Evolutionary conservation across 2,888 invertebrate species (phyloP).

Genomic region (Lasioglossum zephyrum): DNA sequence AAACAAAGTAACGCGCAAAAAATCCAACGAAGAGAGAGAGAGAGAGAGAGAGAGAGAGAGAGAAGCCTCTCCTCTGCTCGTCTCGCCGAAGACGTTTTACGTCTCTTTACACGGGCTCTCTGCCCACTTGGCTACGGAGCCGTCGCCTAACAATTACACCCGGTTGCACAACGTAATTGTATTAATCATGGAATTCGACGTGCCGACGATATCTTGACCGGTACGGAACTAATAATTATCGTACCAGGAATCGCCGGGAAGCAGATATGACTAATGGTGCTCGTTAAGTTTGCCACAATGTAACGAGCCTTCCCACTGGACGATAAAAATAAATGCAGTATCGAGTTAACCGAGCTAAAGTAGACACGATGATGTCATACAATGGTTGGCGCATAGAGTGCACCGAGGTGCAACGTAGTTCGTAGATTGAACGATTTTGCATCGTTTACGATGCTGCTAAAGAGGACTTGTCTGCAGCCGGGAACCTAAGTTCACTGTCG

Average conservation of each 20-base stretch:
- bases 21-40: background rate
- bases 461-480: background rate
- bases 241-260: background rate
- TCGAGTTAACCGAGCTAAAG: background rate
- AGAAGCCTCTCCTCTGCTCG: background rate
- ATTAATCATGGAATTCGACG: background rate
- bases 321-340: background rate
- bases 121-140: background rate
- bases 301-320: background rate
- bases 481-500: background rate
- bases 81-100: background rate
- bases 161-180: slow-evolving; percentile 3
- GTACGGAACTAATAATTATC: slow-evolving; percentile 8
- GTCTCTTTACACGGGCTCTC: background rate
- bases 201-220: background rate
- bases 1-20: slow-evolving; percentile 28
- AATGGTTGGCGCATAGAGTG: background rate
- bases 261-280: slow-evolving; percentile 1
- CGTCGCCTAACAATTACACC: background rate
- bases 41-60: background rate
- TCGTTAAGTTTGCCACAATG: background rate
- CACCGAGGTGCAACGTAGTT: background rate
- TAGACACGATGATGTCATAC: background rate
- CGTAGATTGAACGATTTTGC: background rate
- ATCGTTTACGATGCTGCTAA: background rate